Base-by-base conservation (phyloP, 2,888 invertebrate genomes). In the Adelphocoris suturalis region DNA sequence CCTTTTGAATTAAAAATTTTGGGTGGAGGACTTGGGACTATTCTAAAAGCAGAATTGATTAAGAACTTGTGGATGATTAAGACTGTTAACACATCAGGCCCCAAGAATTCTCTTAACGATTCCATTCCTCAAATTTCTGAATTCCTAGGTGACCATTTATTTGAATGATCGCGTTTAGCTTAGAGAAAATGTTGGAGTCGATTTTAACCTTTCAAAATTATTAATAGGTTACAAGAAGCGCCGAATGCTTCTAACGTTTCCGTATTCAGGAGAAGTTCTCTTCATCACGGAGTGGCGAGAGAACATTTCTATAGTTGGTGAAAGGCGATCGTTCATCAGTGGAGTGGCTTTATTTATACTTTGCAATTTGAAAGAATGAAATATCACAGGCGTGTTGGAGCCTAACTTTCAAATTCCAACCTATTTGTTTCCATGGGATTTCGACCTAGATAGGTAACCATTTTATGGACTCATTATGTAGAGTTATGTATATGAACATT, bases 221-320 rank as follows among this genome's bases (percentile, higher is more conserved):
- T 61, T 68, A 68, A 68, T 68, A 19, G 19, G 68, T 68, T 68
- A 68, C 68, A 68, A 68, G 68, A 68, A 68, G 19, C 68, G 68
- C 68, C 68, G 19, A 19, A 68, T 68, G 19, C 5, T 68, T 68
- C 23, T 12, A 3, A 12, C 12, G 68, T 68, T 23, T 68, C 23
- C 23, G 68, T 68, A 68, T 68, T 68, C 68, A 68, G 12, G 68
- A 68, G 61, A 19, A 23, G 68, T 68, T 68, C 23, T 68, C 68
- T 68, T 68, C 68, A 23, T 68, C 68, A 68, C 68, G 68, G 12
- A 19, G 68, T 68, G 27, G 23, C 68, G 23, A 7, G n/a, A 2
- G 23, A 68, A 68, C 68, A 68, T 68, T 68, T 68, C n/a, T 19
- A 68, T 68, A 23, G 68, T 23, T 19, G 68, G 68, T 23, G 68